Base-by-base conservation (phyloP, 2,888 invertebrate genomes). In the Drosophila falleni region DNA sequence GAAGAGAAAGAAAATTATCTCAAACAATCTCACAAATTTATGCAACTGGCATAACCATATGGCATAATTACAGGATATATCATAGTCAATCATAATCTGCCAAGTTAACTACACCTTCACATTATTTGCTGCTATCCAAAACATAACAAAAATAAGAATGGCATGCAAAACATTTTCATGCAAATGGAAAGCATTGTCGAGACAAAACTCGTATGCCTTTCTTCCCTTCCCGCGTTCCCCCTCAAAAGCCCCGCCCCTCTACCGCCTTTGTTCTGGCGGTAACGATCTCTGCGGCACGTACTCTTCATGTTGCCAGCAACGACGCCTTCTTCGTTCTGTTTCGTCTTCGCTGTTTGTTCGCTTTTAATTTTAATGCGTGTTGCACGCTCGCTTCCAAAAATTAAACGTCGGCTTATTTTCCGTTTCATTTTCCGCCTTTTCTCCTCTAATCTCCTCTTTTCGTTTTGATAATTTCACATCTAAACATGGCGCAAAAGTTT, bases 281-380 rank as follows among this genome's bases (percentile, higher is more conserved):
- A 33, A 23, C 29, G 60, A 69, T 78, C 64, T 41, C 13, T 55
- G 71, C 39, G 70, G 80, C 76, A 76, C 76, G 80, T 72, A 72
- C 72, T 58, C 44, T 62, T 54, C 33, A 56, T 65, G 74, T 67
- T 55, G 59, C 4, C 60, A 60, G 33, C 42, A 47, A 31, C 39
- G 71, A 62, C 78, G 74, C 70, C 75, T 61, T 33, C 70, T 58
- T 39, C 72, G 44, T 50, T 56, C 44, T 54, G 51, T 33, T 33
- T 16, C 50, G 61, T 49, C 53, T 46, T 42, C 54, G 61, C 49
- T 64, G 74, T 71, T 63, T 78, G 78, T 61, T 80, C 55, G 78
- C 88, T 89, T 85, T 87, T 85, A 85, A 89, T 85, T 85, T 89
- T 85, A 85, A 89, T 88, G 88, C 85, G 80, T 87, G 87, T 87